Percentiles rank a stretch among this genome's conserved stretches.
phyloP scores from a whole-genome alignment of 92 coral and sea anemone species.

The Zoanthus solanderi region DNA sequence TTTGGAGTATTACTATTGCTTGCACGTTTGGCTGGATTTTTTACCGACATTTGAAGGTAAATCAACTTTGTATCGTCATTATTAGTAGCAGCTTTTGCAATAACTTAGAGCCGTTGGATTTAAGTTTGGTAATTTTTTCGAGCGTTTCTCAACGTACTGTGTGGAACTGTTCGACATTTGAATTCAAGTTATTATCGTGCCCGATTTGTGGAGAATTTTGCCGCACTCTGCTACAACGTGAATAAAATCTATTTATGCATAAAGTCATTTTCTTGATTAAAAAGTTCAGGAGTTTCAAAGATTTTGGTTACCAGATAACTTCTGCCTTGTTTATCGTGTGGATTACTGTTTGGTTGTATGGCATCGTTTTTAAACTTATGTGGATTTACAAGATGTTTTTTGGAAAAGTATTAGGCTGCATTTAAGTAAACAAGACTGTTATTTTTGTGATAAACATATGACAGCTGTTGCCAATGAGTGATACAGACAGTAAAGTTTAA shows the following conservation, averaged over 20 bases:
- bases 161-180: background rate
- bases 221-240: background rate
- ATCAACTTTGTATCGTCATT: background rate
- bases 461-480: slow-evolving; percentile 2
- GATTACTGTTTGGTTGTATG: background rate
- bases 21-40: background rate
- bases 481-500: background rate
- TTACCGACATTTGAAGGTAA: background rate
- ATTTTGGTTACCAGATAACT: background rate
- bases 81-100: background rate
- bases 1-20: background rate
- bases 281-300: background rate
- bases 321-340: background rate
- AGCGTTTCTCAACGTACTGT: background rate
- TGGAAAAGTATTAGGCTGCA: background rate
- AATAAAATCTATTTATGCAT: background rate
- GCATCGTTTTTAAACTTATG: background rate
- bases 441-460: background rate
- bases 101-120: background rate
- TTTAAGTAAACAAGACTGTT: background rate
- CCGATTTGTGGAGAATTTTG: background rate
- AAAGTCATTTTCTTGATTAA: background rate
- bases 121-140: background rate
- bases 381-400: background rate
- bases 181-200: background rate